phyloP scores from a whole-genome alignment of 2,888 invertebrate genomes.

The Actias luna region DNA sequence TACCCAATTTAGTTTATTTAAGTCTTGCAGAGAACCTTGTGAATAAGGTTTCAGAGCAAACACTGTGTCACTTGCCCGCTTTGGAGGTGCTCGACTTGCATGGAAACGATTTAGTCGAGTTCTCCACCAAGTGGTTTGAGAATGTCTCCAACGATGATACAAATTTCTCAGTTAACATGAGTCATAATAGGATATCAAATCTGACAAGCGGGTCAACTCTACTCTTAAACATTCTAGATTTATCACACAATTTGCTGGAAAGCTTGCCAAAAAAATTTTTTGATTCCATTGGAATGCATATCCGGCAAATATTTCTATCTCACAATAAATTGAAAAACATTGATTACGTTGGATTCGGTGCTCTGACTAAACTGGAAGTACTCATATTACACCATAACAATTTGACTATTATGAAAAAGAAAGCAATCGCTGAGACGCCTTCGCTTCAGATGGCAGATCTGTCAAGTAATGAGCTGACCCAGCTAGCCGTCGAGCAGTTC shows the following conservation, averaged over 20 bases:
- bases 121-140: slow-evolving; percentile 84
- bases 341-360: slow-evolving; percentile 66
- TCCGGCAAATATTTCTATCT: slow-evolving; percentile 73
- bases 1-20: slow-evolving; percentile 87
- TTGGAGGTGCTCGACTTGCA: slow-evolving; percentile 88
- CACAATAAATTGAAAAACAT: slow-evolving; percentile 75
- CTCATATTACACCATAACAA: slow-evolving; percentile 85
- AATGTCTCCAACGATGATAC: slow-evolving; percentile 82
- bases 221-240: slow-evolving; percentile 83
- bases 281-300: slow-evolving; percentile 52
- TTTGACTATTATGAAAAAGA: slow-evolving; percentile 83
- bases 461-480: slow-evolving; percentile 46
- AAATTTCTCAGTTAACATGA: slow-evolving; percentile 86
- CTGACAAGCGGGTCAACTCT: slow-evolving; percentile 52
- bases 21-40: slow-evolving; percentile 90
- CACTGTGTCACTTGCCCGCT: slow-evolving; percentile 86
- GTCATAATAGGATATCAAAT: slow-evolving; percentile 82
- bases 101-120: slow-evolving; percentile 84
- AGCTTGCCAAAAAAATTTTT: slow-evolving; percentile 82
- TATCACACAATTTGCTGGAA: slow-evolving; percentile 83
- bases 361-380: slow-evolving; percentile 43
- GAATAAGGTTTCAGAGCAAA: slow-evolving; percentile 83
- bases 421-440: slow-evolving; percentile 83
- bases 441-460: slow-evolving; percentile 52
- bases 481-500: slow-evolving; percentile 55